Evolutionary conservation across 2,797 vertebrate genomes (phyloP), one percentile per base, ranked within the genome.

Genomic region (Sphaeramia orbicularis): DNA sequence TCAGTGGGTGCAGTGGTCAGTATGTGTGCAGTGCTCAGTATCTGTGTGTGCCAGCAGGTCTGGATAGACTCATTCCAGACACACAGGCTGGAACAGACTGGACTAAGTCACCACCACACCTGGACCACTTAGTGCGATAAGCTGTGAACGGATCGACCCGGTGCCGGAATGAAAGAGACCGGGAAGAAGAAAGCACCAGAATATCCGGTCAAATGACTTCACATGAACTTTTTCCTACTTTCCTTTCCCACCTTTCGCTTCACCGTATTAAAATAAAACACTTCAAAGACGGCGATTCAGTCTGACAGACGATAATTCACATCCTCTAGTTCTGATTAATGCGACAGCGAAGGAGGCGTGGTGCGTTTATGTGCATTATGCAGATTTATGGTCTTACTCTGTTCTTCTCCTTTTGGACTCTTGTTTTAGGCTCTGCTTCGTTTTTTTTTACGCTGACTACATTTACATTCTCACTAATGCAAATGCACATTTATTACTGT

Each of bases 81-180:
- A 65, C 74, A 79, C 74, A 48, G 59, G 79, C 67, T 11, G 40
- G 76, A 86, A 89, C 90, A 87, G 81, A 85, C 80, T 76, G 78
- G 80, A 77, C 77, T 85, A 88, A 88, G 88, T 91, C 89, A 86
- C 81, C 38, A 36, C 53, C 80, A 88, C 87, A 90, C 89, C 86
- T 85, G 78, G 62, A 87, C 86, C 85, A 74, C 74, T 79, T 64
- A 38, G 72, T n/a, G n/a, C 58, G 81, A 86, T 86, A 86, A 81
- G 82, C 80, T 75, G 62, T 42, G 35, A 53, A 61, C 59, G 56
- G 59, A 63, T 44, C 62, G 65, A 44, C 44, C 10, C 2, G 4
- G 60, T 19, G 55, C 11, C n/a, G 1, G 16, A 30, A 32, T 42
- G 60, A 53, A 2, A 19, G 67, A 24, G 38, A 41, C 19, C 13